A percentile compares a stretch with the other conserved stretches of the same genome.
These are phyloP conservation scores for Channa argus DNA, from an alignment of 2,113 vertebrate genomes.

Conservation along the genomic window DNA sequence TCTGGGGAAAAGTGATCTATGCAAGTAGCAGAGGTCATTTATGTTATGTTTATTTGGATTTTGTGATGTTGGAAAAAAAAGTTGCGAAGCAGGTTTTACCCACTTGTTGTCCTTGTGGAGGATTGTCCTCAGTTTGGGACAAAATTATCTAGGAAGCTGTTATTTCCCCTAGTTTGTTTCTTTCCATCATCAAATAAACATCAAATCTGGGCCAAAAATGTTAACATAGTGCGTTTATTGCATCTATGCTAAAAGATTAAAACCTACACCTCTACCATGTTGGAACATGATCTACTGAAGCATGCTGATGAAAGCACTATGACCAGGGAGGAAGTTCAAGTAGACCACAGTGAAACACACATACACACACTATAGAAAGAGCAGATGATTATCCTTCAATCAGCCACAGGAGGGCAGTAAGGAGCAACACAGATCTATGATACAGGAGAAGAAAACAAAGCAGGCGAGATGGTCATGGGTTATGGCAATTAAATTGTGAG, in stretches of 20 bases:
- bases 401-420: background rate
- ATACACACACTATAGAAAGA: background rate
- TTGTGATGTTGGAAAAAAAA: background rate
- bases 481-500: background rate
- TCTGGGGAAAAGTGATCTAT: background rate
- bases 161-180: background rate
- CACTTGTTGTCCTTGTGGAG: background rate
- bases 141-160: background rate
- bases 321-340: conserved; percentile 68
- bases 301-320: conserved; percentile 63
- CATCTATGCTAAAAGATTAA: conserved; percentile 7
- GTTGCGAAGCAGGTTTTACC: background rate
- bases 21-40: background rate
- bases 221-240: background rate
- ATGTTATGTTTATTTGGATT: background rate
- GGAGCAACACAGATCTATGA: background rate
- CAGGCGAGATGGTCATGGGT: background rate
- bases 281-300: conserved; percentile 44
- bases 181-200: conserved; percentile 1
- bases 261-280: background rate
- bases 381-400: background rate
- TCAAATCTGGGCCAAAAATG: background rate
- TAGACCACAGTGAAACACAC: conserved; percentile 51
- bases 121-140: background rate
- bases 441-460: background rate